These are phyloP conservation scores for Serrognathus titanus DNA, from an alignment of 2,888 invertebrate genomes.

Conservation along the genomic window DNA sequence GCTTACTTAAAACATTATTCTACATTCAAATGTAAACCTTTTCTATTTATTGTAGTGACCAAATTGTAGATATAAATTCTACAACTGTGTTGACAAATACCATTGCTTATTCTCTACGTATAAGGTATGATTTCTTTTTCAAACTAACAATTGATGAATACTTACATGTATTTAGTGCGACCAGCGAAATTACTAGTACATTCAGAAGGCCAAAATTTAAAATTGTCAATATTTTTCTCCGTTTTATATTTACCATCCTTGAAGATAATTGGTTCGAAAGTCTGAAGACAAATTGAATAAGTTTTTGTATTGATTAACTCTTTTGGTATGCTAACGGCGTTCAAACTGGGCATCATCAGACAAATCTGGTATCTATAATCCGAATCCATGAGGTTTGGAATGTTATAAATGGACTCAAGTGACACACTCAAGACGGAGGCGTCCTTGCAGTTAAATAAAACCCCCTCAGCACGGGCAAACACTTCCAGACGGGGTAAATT, in stretches of 20 bases:
- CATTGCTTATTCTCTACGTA: no score
- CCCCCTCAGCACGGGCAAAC: conserved; percentile 25
- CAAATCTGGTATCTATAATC: conserved; percentile 35
- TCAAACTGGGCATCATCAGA: conserved; percentile 6
- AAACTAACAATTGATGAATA: no score
- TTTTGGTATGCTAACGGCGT: background rate
- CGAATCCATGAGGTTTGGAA: conserved; percentile 31
- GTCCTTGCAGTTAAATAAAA: background rate
- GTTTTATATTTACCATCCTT: conserved; percentile 29
- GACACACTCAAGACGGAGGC: conserved; percentile 36
- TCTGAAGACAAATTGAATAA: conserved; percentile 15
- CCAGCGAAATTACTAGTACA: conserved; percentile 28
- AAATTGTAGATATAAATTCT: no score
- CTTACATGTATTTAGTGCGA: conserved; percentile 33
- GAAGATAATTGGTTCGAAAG: conserved; percentile 29
- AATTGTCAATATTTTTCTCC: conserved; percentile 24
- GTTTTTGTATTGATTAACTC: background rate
- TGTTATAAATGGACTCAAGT: conserved; percentile 43
- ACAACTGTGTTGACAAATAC: no score
- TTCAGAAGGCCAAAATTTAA: conserved; percentile 36
- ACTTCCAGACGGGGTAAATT: conserved; percentile 37
- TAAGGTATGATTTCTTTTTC: no score
- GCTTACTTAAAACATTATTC: no score
- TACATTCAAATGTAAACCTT: no score
- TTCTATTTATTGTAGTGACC: no score